Base-by-base conservation (phyloP, 1,140 invertebrate species). In the Homalodisca vitripennis region DNA sequence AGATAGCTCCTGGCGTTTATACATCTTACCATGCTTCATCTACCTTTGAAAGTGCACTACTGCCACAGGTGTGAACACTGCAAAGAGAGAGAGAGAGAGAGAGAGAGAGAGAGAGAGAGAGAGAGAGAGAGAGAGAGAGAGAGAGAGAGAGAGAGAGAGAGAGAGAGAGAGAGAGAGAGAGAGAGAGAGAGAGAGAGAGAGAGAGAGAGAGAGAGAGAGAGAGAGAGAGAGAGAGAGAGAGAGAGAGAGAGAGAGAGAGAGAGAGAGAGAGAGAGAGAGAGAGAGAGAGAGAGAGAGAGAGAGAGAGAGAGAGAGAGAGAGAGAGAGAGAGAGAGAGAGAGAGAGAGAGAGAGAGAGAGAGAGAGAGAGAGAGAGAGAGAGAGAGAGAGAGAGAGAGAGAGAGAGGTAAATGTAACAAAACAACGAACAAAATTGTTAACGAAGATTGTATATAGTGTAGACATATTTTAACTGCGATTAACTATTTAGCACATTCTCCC, bases 321-420 rank as follows among this genome's bases (percentile, higher is more conserved):
- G 41, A 46, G 41, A 46, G 41, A 46, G 41, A 46, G 41, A 46
- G 41, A 46, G n/a, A 46, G 41, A 46, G n/a, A 46, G n/a, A 46
- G 41, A 46, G 41, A 46, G 41, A 46, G 41, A 12, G 41, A 46
- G 41, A 46, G 41, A 46, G n/a, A 46, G 41, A 46, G 41, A 46
- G 41, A 46, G 41, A 46, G 41, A 46, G 41, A 46, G 41, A 46
- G 41, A 46, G 41, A 46, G 41, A 46, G 41, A 46, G 41, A 46
- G 41, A 46, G 41, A 46, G 41, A 46, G 41, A 46, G n/a, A 46
- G 41, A 46, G n/a, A 46, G 41, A 46, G 41, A n/a, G n/a, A n/a
- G n/a, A n/a, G n/a, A n/a, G n/a, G n/a, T n/a, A n/a, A n/a, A n/a
- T n/a, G n/a, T n/a, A n/a, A n/a, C n/a, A n/a, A n/a, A n/a, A n/a